Conservation (phyloP, 2,113 vertebrate species). For the Zapus hudsonius region DNA sequence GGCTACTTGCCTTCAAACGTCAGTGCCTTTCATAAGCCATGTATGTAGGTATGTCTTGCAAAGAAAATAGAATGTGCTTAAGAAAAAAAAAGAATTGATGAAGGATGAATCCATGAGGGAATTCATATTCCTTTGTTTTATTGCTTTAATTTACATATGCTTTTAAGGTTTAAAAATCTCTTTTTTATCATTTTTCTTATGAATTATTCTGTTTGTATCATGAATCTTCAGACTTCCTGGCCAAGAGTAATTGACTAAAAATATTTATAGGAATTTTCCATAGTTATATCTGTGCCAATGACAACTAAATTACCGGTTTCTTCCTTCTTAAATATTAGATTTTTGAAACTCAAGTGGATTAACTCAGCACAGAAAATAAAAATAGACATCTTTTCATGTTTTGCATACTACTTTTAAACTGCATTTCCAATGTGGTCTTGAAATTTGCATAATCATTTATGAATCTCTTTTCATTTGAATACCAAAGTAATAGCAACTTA, state of each 20-base stretch:
- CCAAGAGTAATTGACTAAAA: slow-evolving; percentile 61
- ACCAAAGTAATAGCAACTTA: slow-evolving; percentile 67
- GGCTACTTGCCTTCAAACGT: not conserved
- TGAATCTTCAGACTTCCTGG: slow-evolving; percentile 56
- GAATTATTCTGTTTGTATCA: slow-evolving; percentile 49
- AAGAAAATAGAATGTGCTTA: not conserved
- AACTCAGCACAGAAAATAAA: slow-evolving; percentile 67
- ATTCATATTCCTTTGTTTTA: slow-evolving; percentile 1
- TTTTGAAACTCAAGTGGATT: slow-evolving; percentile 72
- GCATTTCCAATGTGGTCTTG: slow-evolving; percentile 63
- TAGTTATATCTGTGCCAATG: slow-evolving; percentile 51
- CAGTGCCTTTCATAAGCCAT: not conserved
- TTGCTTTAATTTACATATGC: not conserved
- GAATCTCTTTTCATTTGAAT: slow-evolving; percentile 70
- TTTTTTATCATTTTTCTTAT: slow-evolving; percentile 33
- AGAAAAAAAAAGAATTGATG: slow-evolving; percentile 33
- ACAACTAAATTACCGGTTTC: slow-evolving; percentile 71
- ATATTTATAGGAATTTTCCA: slow-evolving; percentile 68
- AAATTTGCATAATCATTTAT: slow-evolving; percentile 77
- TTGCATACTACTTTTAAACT: slow-evolving; percentile 53
- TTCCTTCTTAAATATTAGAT: slow-evolving; percentile 73
- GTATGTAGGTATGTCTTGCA: not conserved
- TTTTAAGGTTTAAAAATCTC: slow-evolving; percentile 28
- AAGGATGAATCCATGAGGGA: not conserved
- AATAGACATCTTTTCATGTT: slow-evolving; percentile 64